Conservation (phyloP, 2,888 invertebrate genomes). For the Machimus atricapillus region DNA sequence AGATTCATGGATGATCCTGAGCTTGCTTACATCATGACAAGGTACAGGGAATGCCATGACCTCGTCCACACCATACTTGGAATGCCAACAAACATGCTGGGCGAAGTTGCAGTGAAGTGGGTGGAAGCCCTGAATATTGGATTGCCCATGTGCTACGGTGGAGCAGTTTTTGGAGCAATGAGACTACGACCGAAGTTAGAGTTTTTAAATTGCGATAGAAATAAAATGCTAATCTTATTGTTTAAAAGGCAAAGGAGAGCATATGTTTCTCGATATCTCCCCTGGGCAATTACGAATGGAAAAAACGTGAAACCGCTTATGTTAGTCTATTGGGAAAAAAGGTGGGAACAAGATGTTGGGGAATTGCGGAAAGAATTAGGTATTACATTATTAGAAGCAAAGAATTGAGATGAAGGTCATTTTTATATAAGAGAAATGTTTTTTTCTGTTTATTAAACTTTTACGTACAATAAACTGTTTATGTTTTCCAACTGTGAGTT, state of each 20-base stretch:
- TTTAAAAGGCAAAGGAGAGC: conserved; percentile 71
- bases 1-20: conserved; percentile 89
- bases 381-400: conserved; percentile 67
- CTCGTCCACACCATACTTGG: conserved; percentile 88
- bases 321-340: conserved; percentile 89
- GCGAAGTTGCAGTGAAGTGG: conserved; percentile 96
- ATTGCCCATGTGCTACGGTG: conserved; percentile 94
- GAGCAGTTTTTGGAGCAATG: conserved; percentile 90
- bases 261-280: conserved; percentile 79
- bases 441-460: not conserved
- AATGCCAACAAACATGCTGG: conserved; percentile 94
- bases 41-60: conserved; percentile 97
- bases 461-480: not conserved
- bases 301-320: conserved; percentile 78
- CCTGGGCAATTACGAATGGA: conserved; percentile 86
- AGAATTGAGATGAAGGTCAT: not conserved
- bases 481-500: not conserved
- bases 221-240: conserved; percentile 65
- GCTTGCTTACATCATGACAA: conserved; percentile 94
- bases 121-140: conserved; percentile 94
- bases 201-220: not conserved
- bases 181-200: conserved; percentile 77
- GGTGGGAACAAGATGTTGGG: conserved; percentile 87
- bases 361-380: conserved; percentile 84
- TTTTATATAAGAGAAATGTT: not conserved